A percentile compares a stretch with the other conserved stretches of the same genome.
Evolutionary conservation across 2,113 vertebrate species (phyloP).

Genomic region (Poeciliopsis turrubarensis): DNA sequence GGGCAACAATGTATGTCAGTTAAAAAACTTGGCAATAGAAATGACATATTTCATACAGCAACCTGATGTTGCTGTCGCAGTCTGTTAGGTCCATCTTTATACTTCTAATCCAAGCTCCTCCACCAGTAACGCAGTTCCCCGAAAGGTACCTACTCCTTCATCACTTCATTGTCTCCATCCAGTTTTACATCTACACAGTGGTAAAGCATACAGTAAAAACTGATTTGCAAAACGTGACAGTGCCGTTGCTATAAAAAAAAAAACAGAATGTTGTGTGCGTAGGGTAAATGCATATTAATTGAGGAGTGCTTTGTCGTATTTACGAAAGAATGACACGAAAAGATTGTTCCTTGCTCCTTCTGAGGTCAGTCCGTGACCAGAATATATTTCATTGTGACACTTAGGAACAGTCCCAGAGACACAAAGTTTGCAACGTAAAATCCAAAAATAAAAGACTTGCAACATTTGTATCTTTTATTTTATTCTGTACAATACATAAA

Average conservation of each 20-base stretch:
- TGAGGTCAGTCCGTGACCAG: constrained; percentile 40
- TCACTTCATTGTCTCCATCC: constrained; percentile 54
- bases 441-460: constrained; percentile 70
- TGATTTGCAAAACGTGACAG: constrained; percentile 81
- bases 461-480: constrained; percentile 74
- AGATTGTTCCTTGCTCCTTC: constrained; percentile 65
- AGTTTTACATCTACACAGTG: constrained; percentile 72
- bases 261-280: constrained; percentile 81
- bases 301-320: constrained; percentile 57
- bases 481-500: constrained; percentile 83
- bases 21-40: constrained; percentile 61
- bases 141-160: constrained; percentile 24
- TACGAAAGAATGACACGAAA: constrained; percentile 55
- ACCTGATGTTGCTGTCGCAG: constrained; percentile 23
- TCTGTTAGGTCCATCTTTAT: constrained; percentile 23
- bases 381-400: constrained; percentile 46
- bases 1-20: constrained; percentile 37
- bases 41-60: constrained; percentile 39
- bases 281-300: constrained; percentile 63
- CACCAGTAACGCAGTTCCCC: constrained; percentile 18
- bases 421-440: constrained; percentile 61
- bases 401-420: constrained; percentile 65
- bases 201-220: constrained; percentile 82
- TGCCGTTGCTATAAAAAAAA: constrained; percentile 81
- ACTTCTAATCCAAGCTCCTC: constrained; percentile 9